Evolutionary conservation across 2,113 vertebrate genomes (phyloP).

Genomic region (Amazona vittata): DNA sequence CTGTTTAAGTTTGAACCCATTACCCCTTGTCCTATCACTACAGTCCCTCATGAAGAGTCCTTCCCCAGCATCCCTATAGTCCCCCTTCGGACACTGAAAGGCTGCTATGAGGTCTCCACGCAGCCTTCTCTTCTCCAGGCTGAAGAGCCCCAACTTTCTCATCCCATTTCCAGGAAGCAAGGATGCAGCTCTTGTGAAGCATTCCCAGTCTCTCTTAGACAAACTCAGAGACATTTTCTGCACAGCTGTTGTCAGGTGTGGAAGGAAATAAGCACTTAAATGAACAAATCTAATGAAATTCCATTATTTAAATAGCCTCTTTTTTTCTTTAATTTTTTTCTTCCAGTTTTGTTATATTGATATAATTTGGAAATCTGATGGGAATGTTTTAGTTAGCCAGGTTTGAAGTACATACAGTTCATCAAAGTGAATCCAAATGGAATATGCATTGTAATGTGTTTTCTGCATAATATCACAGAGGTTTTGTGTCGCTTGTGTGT

Average conservation of each 20-base stretch:
- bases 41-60: too few relatives aligned
- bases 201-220: background rate
- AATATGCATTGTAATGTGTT: background rate
- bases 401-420: background rate
- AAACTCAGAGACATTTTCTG: background rate
- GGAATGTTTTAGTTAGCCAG: background rate
- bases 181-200: background rate
- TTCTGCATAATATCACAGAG: background rate
- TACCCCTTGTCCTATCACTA: too few relatives aligned
- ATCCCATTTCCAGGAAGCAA: background rate
- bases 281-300: background rate
- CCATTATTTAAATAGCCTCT: background rate
- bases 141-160: too few relatives aligned
- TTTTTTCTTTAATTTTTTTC: background rate
- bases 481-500: background rate
- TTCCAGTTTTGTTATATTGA: background rate
- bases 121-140: too few relatives aligned
- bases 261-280: background rate
- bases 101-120: too few relatives aligned
- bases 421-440: background rate
- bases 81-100: too few relatives aligned
- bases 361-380: background rate
- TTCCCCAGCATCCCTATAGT: too few relatives aligned
- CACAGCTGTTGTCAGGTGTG: background rate
- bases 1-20: too few relatives aligned